Conservation (phyloP, 2,113 vertebrate species). For the Burhinus bistriatus region DNA sequence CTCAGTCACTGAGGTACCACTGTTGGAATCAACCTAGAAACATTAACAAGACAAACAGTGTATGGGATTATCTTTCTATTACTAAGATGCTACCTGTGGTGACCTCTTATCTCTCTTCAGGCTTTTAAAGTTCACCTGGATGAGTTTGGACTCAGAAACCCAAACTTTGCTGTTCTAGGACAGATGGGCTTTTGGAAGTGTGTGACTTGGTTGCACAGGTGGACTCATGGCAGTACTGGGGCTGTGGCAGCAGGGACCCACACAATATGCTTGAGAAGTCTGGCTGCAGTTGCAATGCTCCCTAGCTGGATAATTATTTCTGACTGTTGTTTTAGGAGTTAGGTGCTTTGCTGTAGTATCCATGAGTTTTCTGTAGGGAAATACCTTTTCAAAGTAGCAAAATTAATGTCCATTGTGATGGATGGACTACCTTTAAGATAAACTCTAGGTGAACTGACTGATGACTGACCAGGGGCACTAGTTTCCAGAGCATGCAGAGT, state of each 20-base stretch:
- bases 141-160: not conserved
- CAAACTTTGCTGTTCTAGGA: not conserved
- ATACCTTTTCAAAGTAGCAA: not conserved
- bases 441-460: not conserved
- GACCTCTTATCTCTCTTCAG: not conserved
- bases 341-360: not conserved
- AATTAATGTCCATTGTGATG: not conserved
- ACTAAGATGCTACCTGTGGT: not conserved
- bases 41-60: not conserved
- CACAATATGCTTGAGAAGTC: too few species aligned
- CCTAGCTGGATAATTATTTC: not conserved
- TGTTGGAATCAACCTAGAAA: not conserved
- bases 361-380: not conserved
- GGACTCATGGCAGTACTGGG: not conserved
- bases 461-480: not conserved
- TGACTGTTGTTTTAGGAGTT: not conserved
- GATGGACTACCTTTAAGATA: not conserved
- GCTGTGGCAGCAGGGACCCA: not conserved
- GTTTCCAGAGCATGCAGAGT: not conserved
- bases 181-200: not conserved
- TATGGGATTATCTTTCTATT: not conserved
- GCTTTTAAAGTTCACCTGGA: not conserved
- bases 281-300: not conserved
- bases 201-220: not conserved
- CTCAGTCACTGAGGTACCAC: not conserved